phyloP scores from a whole-genome alignment of 2,888 invertebrate species.

The Mythimna albipuncta region DNA sequence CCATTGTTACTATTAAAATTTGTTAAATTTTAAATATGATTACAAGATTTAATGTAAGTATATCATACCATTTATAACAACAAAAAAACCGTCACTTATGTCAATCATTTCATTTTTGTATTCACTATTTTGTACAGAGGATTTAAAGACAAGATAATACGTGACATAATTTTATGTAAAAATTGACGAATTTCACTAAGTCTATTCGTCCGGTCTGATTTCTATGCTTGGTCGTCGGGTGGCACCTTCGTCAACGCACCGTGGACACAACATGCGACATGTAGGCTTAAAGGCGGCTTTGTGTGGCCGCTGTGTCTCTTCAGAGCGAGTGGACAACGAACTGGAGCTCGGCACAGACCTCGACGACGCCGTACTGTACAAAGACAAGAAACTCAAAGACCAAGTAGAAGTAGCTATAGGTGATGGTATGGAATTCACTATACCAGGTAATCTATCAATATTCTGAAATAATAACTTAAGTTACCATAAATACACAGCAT shows the following conservation, averaged over 20 bases:
- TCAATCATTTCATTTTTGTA: conserved; percentile 6
- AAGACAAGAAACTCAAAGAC: conserved; percentile 97
- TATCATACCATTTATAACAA: conserved; percentile 2
- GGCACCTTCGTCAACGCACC: conserved; percentile 74
- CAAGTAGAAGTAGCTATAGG: conserved; percentile 97
- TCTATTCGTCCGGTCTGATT: conserved; percentile 83
- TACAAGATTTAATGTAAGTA: conserved; percentile 10
- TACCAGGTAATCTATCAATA: conserved; percentile 92
- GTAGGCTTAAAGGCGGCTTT: conserved; percentile 91
- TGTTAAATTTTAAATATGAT: neutral
- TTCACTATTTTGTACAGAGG: conserved; percentile 42
- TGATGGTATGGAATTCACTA: conserved; percentile 98
- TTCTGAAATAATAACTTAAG: conserved; percentile 8
- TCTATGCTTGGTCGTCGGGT: conserved; percentile 88
- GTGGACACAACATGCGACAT: conserved; percentile 76
- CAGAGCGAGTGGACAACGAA: conserved; percentile 92
- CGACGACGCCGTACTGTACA: conserved; percentile 96
- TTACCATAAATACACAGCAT: conserved; percentile 7
- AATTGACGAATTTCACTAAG: conserved; percentile 52
- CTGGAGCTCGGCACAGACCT: conserved; percentile 92
- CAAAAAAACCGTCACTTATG: neutral
- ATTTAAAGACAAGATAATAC: conserved; percentile 40
- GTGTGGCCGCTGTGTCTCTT: conserved; percentile 92
- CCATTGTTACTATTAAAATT: neutral
- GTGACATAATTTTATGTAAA: conserved; percentile 22